Percentiles rank a stretch among this genome's conserved stretches.
These are phyloP conservation scores for Brachynemurus nebulosus DNA, from an alignment of 2,888 invertebrate genomes.

Conservation along the genomic window DNA sequence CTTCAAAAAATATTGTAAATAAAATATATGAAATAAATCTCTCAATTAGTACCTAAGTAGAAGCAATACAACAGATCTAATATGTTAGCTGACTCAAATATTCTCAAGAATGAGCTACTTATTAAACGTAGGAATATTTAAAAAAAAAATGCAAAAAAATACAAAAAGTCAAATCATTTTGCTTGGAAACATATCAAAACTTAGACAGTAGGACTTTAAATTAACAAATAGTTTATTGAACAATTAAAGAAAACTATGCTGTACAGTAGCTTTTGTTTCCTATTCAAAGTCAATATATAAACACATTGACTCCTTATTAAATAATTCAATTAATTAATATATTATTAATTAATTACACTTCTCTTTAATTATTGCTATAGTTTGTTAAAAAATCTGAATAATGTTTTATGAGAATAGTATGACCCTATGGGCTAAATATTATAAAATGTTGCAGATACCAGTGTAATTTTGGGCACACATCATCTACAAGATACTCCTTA, in stretches of 20 bases:
- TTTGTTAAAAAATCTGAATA: too few species aligned
- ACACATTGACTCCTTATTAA: background rate
- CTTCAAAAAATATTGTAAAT: background rate
- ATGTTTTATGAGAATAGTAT: too few species aligned
- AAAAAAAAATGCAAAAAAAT: too few species aligned
- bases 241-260: background rate
- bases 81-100: too few species aligned
- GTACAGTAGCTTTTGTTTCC: background rate
- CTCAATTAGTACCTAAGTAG: slow-evolving; percentile 7
- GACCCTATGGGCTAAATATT: too few species aligned
- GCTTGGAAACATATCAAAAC: slow-evolving; percentile 2
- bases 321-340: background rate
- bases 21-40: background rate
- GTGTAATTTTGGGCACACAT: too few species aligned
- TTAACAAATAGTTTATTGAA: too few species aligned
- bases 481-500: too few species aligned
- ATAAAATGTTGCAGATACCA: too few species aligned
- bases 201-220: background rate
- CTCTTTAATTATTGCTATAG: background rate
- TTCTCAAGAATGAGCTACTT: too few species aligned
- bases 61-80: slow-evolving; percentile 2
- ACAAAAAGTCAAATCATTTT: too few species aligned
- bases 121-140: too few species aligned
- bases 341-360: background rate
- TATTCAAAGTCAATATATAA: slow-evolving; percentile 1